Evolutionary conservation across 2,888 invertebrate genomes (phyloP).

Genomic region (Hypomecis atomaria): DNA sequence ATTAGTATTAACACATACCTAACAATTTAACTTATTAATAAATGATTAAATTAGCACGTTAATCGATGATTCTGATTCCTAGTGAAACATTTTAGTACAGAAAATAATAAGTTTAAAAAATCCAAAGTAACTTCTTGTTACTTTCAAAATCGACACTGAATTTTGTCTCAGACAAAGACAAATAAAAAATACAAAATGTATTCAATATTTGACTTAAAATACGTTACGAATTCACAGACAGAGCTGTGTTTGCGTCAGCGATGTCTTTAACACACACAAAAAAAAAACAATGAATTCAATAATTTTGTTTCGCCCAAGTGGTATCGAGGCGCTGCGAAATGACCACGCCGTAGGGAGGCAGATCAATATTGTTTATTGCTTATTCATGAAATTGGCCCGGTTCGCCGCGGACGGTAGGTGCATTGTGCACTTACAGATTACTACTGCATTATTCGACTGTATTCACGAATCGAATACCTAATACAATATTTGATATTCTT

Average conservation of each 20-base stretch:
- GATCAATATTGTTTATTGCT: slow-evolving; percentile 65
- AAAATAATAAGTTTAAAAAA: neutral
- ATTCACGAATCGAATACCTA: slow-evolving; percentile 10
- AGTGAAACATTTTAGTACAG: too few species aligned
- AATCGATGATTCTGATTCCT: too few species aligned
- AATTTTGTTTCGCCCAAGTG: slow-evolving; percentile 38
- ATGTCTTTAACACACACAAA: slow-evolving; percentile 21
- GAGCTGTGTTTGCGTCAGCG: slow-evolving; percentile 4
- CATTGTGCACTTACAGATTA: slow-evolving; percentile 45
- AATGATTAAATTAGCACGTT: too few species aligned
- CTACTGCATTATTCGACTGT: slow-evolving; percentile 48
- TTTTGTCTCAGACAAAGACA: neutral
- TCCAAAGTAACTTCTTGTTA: too few species aligned
- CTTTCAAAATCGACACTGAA: too few species aligned
- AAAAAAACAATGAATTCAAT: slow-evolving; percentile 26
- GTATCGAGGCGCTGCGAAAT: slow-evolving; percentile 47
- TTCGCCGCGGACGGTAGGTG: slow-evolving; percentile 37
- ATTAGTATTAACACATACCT: too few species aligned
- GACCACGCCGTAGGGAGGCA: slow-evolving; percentile 47
- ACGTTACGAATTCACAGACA: slow-evolving; percentile 8
- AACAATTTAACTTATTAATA: too few species aligned
- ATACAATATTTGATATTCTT: slow-evolving; percentile 2
- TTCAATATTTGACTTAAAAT: neutral
- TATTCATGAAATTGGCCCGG: slow-evolving; percentile 63
- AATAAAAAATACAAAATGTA: neutral